Conservation (phyloP, 2,888 invertebrate genomes). For the Chymomyza procnemis region DNA sequence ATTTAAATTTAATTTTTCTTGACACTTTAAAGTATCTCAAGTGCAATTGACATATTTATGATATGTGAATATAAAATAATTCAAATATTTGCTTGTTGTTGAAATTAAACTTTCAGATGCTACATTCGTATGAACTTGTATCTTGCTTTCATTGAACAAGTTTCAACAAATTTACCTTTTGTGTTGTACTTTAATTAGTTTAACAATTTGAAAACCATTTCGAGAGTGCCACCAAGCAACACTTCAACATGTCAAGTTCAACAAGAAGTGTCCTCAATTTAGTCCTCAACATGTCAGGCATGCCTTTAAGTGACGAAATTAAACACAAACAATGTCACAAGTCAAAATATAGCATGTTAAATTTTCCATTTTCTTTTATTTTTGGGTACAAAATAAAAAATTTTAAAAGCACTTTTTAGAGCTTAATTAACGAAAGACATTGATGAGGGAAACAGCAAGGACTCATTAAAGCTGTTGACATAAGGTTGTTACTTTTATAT, state of each 20-base stretch:
- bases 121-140: too few species aligned
- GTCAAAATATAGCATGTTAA: background rate
- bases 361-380: background rate
- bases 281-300: background rate
- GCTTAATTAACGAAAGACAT: constrained; percentile 50
- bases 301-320: background rate
- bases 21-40: background rate
- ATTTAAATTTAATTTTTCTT: background rate
- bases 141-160: background rate
- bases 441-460: constrained; percentile 18
- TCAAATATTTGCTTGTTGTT: background rate
- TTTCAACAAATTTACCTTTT: background rate
- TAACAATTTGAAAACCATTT: background rate
- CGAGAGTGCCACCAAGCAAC: background rate
- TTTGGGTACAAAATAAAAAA: background rate
- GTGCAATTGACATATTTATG: background rate
- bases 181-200: background rate
- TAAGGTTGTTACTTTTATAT: too few species aligned
- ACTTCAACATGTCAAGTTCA: background rate
- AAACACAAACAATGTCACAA: constrained; percentile 12
- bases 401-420: constrained; percentile 29
- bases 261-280: background rate
- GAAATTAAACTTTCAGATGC: too few species aligned
- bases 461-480: background rate
- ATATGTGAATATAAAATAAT: background rate